phyloP scores from a whole-genome alignment of 2,888 invertebrate genomes.

The Margaritifera margaritifera region DNA sequence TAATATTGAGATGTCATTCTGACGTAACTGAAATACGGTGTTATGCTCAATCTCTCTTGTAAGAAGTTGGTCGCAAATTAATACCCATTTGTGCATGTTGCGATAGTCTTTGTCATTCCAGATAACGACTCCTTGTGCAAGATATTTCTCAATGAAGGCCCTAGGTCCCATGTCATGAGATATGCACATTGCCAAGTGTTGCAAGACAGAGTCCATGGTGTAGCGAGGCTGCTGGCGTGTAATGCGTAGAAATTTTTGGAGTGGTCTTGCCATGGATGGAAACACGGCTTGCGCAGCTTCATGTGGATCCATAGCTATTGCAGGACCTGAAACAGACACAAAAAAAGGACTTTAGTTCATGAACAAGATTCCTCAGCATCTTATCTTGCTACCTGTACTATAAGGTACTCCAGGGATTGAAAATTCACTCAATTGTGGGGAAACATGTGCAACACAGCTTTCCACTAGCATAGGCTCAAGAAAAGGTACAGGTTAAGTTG shows the following conservation, averaged over 20 bases:
- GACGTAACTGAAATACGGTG: slow-evolving; percentile 89
- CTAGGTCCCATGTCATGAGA: slow-evolving; percentile 94
- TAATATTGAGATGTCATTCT: slow-evolving; percentile 83
- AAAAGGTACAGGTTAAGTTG: too few species aligned
- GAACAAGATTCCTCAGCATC: too few species aligned
- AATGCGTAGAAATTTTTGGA: slow-evolving; percentile 96
- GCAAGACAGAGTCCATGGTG: slow-evolving; percentile 92
- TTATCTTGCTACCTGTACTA: too few species aligned
- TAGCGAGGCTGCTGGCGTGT: slow-evolving; percentile 97
- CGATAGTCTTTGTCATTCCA: slow-evolving; percentile 65
- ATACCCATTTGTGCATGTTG: slow-evolving; percentile 92
- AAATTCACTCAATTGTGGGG: too few species aligned
- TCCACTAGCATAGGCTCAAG: too few species aligned
- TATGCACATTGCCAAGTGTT: slow-evolving; percentile 91
- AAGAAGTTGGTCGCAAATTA: slow-evolving; percentile 92
- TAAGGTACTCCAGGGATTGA: too few species aligned
- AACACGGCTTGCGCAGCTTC: slow-evolving; percentile 99
- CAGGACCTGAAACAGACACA: slow-evolving; percentile 75
- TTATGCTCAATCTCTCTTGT: slow-evolving; percentile 89
- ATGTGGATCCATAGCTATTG: slow-evolving; percentile 91
- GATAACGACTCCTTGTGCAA: slow-evolving; percentile 83
- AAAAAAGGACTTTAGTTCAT: too few species aligned
- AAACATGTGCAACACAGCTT: too few species aligned
- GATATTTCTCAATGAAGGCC: slow-evolving; percentile 95
- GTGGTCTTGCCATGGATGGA: slow-evolving; percentile 94